A percentile compares a stretch with the other conserved stretches of the same genome.
Conservation (phyloP, 2,888 invertebrate species). For the Apantesis nais region DNA sequence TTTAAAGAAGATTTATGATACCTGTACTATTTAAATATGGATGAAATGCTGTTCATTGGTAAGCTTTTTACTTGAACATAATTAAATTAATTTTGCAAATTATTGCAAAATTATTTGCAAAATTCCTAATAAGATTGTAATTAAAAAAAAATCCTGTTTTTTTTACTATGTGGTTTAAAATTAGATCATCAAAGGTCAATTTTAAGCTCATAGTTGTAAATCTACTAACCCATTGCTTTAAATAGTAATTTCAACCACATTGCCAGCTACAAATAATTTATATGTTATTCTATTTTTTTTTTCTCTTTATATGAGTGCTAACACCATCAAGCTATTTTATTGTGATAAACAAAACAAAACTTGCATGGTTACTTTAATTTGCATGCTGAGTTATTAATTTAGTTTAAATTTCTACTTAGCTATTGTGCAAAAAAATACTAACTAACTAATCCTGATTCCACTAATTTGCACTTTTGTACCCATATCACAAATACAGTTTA, state of each 20-base stretch:
- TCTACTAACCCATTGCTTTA: neutral
- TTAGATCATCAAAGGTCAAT: neutral
- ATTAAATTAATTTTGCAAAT: neutral
- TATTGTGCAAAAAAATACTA: neutral
- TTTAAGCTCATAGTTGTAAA: neutral
- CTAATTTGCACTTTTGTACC: neutral
- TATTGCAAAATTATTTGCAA: neutral
- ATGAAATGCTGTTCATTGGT: neutral
- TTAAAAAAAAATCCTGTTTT: neutral
- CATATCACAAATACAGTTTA: too few species aligned
- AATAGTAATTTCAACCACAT: neutral
- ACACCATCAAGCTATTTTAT: constrained; percentile 35
- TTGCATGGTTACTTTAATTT: constrained; percentile 24
- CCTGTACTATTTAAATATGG: neutral
- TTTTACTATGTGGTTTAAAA: neutral
- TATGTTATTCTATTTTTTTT: constrained; percentile 5
- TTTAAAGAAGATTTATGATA: neutral
- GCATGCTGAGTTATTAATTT: constrained; percentile 15
- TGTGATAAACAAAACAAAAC: constrained; percentile 72
- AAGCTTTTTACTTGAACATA: neutral
- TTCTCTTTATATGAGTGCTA: constrained; percentile 28
- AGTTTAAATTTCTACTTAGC: neutral
- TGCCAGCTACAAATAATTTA: constrained; percentile 2
- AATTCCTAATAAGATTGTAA: too few species aligned
- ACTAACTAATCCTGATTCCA: neutral